Evolutionary conservation across 2,113 vertebrate species (phyloP).

Genomic region (Ramphastos sulfuratus): DNA sequence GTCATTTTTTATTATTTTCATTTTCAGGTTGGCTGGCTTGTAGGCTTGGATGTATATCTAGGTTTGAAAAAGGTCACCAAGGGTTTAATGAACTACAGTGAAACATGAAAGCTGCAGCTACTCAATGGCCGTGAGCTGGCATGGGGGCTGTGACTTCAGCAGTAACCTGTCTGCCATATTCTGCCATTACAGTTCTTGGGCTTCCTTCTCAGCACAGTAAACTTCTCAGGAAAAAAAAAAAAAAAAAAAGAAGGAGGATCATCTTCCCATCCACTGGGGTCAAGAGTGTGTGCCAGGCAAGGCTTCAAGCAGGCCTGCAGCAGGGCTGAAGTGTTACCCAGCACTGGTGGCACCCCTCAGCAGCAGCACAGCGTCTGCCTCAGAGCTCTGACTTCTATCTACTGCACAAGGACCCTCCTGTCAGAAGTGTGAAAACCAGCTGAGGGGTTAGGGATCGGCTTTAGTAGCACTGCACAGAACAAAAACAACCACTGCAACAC

Average conservation of each 20-base stretch:
- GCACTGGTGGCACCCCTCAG: background rate
- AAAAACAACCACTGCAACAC: background rate
- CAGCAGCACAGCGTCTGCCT: background rate
- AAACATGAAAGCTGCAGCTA: background rate
- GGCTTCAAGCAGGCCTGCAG: background rate
- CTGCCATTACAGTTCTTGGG: background rate
- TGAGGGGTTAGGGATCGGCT: background rate
- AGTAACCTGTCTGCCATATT: background rate
- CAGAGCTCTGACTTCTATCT: conserved; percentile 12
- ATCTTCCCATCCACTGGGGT: conserved; percentile 1
- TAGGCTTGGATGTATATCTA: conserved; percentile 94
- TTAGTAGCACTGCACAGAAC: background rate
- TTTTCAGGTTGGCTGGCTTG: conserved; percentile 83
- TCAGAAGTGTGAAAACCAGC: background rate
- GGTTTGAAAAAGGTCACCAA: background rate
- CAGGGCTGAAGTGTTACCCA: background rate
- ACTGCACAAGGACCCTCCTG: conserved; percentile 27
- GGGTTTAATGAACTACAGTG: background rate
- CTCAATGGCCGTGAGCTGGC: background rate
- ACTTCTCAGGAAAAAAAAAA: background rate
- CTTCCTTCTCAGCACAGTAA: background rate
- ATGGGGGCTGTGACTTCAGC: background rate
- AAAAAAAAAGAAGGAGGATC: background rate
- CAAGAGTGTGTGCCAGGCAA: background rate
- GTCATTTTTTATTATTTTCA: conserved; percentile 93